Evolutionary conservation across 2,797 vertebrate species (phyloP).

Genomic region (Limosa lapponica): DNA sequence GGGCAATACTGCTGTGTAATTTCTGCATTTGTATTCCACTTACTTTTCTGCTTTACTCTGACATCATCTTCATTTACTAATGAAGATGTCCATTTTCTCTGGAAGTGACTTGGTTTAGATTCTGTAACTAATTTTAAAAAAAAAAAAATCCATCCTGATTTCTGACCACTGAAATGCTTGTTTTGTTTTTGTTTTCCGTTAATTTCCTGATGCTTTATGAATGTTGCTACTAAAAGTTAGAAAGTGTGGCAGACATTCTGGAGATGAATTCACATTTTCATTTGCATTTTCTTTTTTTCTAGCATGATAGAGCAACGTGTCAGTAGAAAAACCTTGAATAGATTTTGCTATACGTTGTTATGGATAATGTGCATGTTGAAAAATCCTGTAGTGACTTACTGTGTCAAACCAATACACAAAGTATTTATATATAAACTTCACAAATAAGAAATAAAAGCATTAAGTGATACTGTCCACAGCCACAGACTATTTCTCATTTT

Average conservation of each 20-base stretch:
- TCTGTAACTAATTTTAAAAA: not conserved
- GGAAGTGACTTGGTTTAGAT: conserved; percentile 40
- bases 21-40: conserved; percentile 51
- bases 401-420: not conserved
- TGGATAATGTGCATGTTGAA: not conserved
- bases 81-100: conserved; percentile 20
- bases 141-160: not conserved
- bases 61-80: conserved; percentile 50
- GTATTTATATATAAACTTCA: not conserved
- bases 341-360: not conserved
- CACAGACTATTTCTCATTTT: not conserved
- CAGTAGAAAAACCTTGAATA: not conserved
- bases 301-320: not conserved
- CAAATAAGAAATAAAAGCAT: not conserved
- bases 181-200: not conserved
- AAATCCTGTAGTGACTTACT: not conserved
- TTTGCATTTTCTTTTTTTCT: conserved; percentile 3
- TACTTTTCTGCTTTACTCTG: conserved; percentile 15
- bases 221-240: not conserved
- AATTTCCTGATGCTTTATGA: conserved; percentile 12
- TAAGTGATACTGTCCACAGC: not conserved
- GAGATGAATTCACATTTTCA: not conserved
- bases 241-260: not conserved
- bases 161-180: not conserved
- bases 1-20: not conserved